These are phyloP conservation scores for Marmota flaviventris DNA, from an alignment of 2,113 vertebrate genomes.

Conservation along the genomic window DNA sequence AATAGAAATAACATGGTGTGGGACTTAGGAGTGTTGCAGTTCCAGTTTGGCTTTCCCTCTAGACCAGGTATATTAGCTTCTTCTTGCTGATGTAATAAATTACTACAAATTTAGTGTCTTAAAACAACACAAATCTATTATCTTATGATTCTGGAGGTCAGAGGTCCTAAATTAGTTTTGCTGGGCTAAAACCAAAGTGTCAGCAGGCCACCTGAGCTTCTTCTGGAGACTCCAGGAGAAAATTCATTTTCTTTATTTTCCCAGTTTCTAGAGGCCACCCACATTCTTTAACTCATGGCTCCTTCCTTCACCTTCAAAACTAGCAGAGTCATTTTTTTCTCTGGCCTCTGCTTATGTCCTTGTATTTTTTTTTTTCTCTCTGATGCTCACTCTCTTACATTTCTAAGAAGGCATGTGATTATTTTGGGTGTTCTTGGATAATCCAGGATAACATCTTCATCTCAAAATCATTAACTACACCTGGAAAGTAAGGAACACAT, in stretches of 20 bases:
- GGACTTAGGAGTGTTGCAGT: background rate
- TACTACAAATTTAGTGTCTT: background rate
- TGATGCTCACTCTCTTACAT: background rate
- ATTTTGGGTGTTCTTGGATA: background rate
- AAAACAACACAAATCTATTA: constrained; percentile 45
- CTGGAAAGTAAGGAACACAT: background rate
- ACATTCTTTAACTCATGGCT: background rate
- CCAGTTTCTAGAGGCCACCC: background rate
- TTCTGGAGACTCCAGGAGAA: background rate
- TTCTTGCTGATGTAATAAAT: constrained; percentile 20
- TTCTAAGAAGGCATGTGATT: background rate
- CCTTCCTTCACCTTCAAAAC: background rate
- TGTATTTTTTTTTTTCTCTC: background rate
- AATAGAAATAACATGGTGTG: background rate
- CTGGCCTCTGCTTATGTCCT: background rate
- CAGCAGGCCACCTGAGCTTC: background rate
- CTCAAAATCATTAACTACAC: background rate
- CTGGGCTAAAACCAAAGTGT: background rate
- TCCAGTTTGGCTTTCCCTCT: background rate
- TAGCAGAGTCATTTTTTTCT: background rate
- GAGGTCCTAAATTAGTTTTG: constrained; percentile 56
- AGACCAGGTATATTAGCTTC: background rate
- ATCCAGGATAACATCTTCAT: background rate
- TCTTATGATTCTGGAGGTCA: constrained; percentile 12
- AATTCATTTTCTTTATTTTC: background rate